phyloP scores from a whole-genome alignment of 2,888 invertebrate genomes.

The Brenthis daphne region DNA sequence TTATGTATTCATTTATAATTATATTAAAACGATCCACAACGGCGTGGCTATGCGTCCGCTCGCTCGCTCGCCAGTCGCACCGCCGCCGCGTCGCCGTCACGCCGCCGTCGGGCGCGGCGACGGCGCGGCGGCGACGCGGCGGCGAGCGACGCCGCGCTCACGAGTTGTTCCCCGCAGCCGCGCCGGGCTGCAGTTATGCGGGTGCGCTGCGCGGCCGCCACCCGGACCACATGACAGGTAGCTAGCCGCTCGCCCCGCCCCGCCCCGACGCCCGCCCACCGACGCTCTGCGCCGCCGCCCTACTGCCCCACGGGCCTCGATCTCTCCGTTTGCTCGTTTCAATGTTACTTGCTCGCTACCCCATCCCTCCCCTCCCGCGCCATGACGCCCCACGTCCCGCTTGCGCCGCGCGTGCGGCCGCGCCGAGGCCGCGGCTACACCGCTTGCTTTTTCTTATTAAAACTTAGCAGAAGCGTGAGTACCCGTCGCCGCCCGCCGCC shows the following conservation, averaged over 20 bases:
- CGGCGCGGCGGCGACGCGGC: slow-evolving; percentile 7
- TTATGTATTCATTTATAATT: slow-evolving; percentile 11
- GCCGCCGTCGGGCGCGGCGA: not conserved
- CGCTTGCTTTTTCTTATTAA: slow-evolving; percentile 2
- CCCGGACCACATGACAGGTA: slow-evolving; percentile 93
- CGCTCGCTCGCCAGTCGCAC: not conserved
- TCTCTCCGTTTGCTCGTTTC: slow-evolving; percentile 28
- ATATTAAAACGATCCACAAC: not conserved
- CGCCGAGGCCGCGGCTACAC: slow-evolving; percentile 6
- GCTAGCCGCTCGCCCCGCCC: slow-evolving; percentile 54
- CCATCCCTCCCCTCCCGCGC: not conserved
- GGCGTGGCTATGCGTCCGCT: not conserved
- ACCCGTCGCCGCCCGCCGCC: no score
- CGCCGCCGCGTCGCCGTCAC: slow-evolving; percentile 1
- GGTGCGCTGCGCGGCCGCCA: slow-evolving; percentile 93
- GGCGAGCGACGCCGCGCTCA: slow-evolving; percentile 41
- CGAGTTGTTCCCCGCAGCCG: slow-evolving; percentile 51
- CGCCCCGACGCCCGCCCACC: slow-evolving; percentile 16
- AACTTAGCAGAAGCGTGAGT: no score
- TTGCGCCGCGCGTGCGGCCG: slow-evolving; percentile 23
- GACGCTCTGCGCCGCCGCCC: slow-evolving; percentile 28
- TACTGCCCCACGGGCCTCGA: slow-evolving; percentile 18
- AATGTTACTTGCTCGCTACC: slow-evolving; percentile 15
- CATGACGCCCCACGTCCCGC: slow-evolving; percentile 18
- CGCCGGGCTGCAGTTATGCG: slow-evolving; percentile 88